Base-by-base conservation (phyloP, 2,888 invertebrate genomes). In the Campoletis raptor region DNA sequence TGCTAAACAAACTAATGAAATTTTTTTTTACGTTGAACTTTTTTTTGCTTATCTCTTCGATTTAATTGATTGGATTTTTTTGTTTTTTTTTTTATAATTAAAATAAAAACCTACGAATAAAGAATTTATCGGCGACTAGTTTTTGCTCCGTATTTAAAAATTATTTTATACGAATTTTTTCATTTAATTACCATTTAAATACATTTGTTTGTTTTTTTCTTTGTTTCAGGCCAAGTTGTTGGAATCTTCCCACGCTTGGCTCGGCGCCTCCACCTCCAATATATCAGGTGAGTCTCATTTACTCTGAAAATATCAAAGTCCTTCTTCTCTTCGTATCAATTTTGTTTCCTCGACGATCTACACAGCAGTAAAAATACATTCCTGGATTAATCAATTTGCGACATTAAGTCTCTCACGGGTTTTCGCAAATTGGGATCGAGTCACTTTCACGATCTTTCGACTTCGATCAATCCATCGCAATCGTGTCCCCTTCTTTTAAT, bases 231-330 rank as follows among this genome's bases (percentile, higher is more conserved):
- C 98, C 92, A 98, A 98, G 95, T 96, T 98, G 95, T 95, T 98
- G 95, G 98, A 98, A 95, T 98, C 97, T 91, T 98, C 98, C 90
- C 98, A 98, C 94, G 97, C 98, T 94, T 98, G 98, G 98, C 97
- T 98, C 95, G 98, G 98, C 91, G 97, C 98, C 92, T 97, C 98
- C 90, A 97, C 98, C 87, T 98, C 98, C 87, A 97, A 98, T 92
- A 97, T 98, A 95, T 97, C 98, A 96, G 98, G 98, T 98, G 97
- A 96, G 97, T 97, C 94, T 94, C 88, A 84, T 67, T 67, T 83
- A 88, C 66, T 83, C 57, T 81, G 15, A 57, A 84, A 81, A 18
- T n/a, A 64, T 52, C 7, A 5, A 12, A 12, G 7, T 57, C 73
- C 12, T 40, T 7, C 0, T 64, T 48, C 18, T 73, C 24, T 61